Evolutionary conservation across 2,113 vertebrate genomes (phyloP).

Genomic region (Neofelis nebulosa): DNA sequence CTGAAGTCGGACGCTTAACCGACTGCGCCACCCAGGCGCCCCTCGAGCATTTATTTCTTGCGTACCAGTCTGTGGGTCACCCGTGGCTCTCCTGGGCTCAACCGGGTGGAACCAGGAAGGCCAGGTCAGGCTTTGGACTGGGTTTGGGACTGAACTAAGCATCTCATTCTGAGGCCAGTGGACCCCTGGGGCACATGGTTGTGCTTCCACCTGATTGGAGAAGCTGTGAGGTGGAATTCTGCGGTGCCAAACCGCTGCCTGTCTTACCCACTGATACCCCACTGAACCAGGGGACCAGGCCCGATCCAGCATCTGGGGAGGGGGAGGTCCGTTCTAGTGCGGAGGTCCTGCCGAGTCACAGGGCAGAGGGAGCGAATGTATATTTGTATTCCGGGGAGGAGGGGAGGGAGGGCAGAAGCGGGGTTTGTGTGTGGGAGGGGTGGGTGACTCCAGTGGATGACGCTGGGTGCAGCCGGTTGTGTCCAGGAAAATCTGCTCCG

Average conservation of each 20-base stretch:
- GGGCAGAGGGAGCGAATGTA: neutral
- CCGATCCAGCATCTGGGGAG: neutral
- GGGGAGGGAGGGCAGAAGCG: neutral
- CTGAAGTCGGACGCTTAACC: no score
- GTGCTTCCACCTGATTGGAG: neutral
- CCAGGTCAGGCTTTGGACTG: neutral
- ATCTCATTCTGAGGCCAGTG: neutral
- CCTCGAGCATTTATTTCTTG: neutral
- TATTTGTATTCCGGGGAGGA: neutral
- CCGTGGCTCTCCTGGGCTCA: neutral
- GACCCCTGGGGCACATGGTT: neutral
- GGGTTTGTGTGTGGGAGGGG: neutral
- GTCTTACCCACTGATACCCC: no score
- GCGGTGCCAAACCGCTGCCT: neutral
- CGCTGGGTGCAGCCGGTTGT: rapidly evolving
- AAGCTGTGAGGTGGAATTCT: neutral
- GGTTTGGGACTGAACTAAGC: neutral
- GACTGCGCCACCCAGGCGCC: no score
- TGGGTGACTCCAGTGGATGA: neutral
- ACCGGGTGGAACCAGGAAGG: neutral
- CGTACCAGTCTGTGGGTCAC: neutral
- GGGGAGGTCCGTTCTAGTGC: neutral
- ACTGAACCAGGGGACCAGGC: neutral
- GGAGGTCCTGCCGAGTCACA: neutral
- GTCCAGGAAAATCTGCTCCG: neutral